Percentiles rank a stretch among this genome's conserved stretches.
Conservation (phyloP, 37 sponge, comb jelly and placozoan genomes). For the Axinella damicornis region DNA sequence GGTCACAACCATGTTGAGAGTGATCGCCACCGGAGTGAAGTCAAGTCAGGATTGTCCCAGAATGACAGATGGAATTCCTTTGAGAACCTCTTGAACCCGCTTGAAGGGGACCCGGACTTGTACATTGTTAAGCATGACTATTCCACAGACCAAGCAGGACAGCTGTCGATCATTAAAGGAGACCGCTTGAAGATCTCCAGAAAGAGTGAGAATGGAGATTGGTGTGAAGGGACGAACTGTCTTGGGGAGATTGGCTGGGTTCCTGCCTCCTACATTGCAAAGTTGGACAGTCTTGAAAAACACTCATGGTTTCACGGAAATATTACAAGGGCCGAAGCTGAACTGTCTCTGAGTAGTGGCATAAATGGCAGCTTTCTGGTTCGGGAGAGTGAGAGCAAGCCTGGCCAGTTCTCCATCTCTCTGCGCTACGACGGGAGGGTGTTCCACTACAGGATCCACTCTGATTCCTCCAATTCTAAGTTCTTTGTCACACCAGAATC, state of each 20-base stretch:
- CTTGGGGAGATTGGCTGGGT: constrained; percentile 90
- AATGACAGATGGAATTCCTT: constrained; percentile 62
- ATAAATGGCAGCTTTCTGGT: constrained; percentile 97
- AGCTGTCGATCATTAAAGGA: constrained; percentile 78
- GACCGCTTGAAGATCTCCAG: constrained; percentile 79
- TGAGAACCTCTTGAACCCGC: constrained; percentile 61
- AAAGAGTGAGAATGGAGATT: constrained; percentile 78
- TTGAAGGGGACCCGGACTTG: constrained; percentile 65
- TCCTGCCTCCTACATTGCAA: constrained; percentile 91
- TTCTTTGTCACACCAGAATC: constrained; percentile 86
- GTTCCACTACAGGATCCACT: constrained; percentile 93
- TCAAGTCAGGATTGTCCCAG: neutral
- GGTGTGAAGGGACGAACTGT: constrained; percentile 78
- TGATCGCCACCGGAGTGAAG: no score
- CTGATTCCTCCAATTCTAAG: constrained; percentile 35
- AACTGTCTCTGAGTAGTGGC: constrained; percentile 87
- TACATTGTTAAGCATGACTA: constrained; percentile 83
- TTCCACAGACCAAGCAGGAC: constrained; percentile 69
- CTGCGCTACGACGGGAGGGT: constrained; percentile 92
- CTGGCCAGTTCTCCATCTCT: constrained; percentile 97
- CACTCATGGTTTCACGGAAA: constrained; percentile 96
- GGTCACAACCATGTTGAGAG: no score
- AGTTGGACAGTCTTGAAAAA: constrained; percentile 92
- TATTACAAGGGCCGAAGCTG: constrained; percentile 93
- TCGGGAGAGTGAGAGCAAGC: constrained; percentile 96